A percentile compares a stretch with the other conserved stretches of the same genome.
These are phyloP conservation scores for Eumerus sabulonum DNA, from an alignment of 2,888 invertebrate species.

Conservation along the genomic window DNA sequence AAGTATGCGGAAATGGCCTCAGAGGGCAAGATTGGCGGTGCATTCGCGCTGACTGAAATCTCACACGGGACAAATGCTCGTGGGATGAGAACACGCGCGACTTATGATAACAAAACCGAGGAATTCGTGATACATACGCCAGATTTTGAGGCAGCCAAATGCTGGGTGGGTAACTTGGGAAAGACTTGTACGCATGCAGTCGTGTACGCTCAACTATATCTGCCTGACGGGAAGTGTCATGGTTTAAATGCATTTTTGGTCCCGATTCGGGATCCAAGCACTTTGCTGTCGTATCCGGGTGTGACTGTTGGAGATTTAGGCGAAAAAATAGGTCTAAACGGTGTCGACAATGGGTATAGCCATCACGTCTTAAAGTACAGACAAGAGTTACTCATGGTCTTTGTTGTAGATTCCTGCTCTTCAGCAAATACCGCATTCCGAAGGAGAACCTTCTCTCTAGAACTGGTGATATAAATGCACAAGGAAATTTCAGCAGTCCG, in stretches of 20 bases:
- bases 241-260: constrained; percentile 95
- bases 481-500: constrained; percentile 89
- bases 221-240: constrained; percentile 87
- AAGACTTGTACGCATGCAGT: constrained; percentile 92
- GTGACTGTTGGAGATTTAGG: constrained; percentile 95
- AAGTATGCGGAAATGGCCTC: constrained; percentile 79
- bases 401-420: constrained; percentile 83
- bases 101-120: constrained; percentile 85
- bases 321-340: constrained; percentile 93
- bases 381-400: neutral
- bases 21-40: constrained; percentile 81
- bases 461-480: constrained; percentile 90
- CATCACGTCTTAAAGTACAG: neutral
- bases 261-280: constrained; percentile 88
- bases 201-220: constrained; percentile 92
- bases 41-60: constrained; percentile 93
- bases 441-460: constrained; percentile 89
- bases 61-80: constrained; percentile 95
- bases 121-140: constrained; percentile 88
- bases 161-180: constrained; percentile 86
- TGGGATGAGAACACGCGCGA: constrained; percentile 91
- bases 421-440: constrained; percentile 89
- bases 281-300: constrained; percentile 86
- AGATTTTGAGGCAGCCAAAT: constrained; percentile 88
- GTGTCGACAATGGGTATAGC: constrained; percentile 93